Conservation (phyloP, 2,888 invertebrate species). For the Amaurobius ferox region DNA sequence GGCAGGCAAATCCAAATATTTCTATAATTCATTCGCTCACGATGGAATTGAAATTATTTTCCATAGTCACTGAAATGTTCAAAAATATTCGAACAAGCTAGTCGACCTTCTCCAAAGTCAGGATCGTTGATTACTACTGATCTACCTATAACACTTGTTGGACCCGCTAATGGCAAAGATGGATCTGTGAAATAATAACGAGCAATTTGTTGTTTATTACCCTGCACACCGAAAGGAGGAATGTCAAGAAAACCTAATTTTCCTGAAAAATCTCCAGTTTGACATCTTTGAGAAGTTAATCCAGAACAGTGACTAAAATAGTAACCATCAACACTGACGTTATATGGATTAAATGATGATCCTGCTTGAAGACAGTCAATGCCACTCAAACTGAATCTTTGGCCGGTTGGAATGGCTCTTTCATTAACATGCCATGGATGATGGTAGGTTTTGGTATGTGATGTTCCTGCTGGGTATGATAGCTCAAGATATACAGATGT, state of each 20-base stretch:
- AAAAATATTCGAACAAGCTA: constrained; percentile 91
- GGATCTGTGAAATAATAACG: constrained; percentile 86
- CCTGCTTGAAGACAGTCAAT: constrained; percentile 80
- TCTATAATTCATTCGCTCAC: neutral
- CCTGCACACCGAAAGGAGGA: constrained; percentile 72
- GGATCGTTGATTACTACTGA: constrained; percentile 91
- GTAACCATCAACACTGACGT: constrained; percentile 78
- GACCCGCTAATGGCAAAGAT: constrained; percentile 86
- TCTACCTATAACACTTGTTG: constrained; percentile 85
- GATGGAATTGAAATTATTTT: constrained; percentile 39
- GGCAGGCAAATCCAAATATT: neutral
- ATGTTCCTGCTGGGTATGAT: constrained; percentile 71
- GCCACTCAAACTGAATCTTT: constrained; percentile 72
- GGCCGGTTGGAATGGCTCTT: constrained; percentile 67
- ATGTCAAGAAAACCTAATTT: constrained; percentile 89
- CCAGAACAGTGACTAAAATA: constrained; percentile 88
- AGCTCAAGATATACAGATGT: constrained; percentile 88
- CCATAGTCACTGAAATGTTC: constrained; percentile 72
- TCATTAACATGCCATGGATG: constrained; percentile 89
- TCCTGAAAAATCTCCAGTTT: constrained; percentile 92
- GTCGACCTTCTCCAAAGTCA: constrained; percentile 84
- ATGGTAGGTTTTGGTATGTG: constrained; percentile 63
- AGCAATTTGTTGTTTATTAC: constrained; percentile 71
- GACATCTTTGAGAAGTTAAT: constrained; percentile 91
- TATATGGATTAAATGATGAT: constrained; percentile 85